Percentiles rank a stretch among this genome's conserved stretches.
phyloP scores from a whole-genome alignment of 37 sponge, comb jelly and placozoan genomes.

The Tethya wilhelma region DNA sequence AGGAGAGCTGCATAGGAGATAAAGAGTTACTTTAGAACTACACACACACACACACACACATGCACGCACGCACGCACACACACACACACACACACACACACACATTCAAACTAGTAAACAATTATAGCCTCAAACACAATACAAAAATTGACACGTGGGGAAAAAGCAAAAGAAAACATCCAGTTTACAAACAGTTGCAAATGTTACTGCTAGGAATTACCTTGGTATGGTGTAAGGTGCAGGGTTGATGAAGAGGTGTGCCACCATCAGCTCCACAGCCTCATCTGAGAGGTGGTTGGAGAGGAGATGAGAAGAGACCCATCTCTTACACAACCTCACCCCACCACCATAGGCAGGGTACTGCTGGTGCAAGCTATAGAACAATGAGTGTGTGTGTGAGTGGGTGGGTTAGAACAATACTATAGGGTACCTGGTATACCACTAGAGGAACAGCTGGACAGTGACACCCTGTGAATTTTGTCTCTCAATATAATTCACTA shows the following conservation, averaged over 20 bases:
- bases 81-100: too few relatives aligned
- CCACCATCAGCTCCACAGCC: slow-evolving; percentile 88
- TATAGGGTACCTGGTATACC: too few relatives aligned
- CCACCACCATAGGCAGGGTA: slow-evolving; percentile 74
- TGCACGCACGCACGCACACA: too few relatives aligned
- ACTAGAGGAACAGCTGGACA: too few relatives aligned
- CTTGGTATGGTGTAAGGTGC: slow-evolving; percentile 72
- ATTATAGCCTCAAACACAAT: too few relatives aligned
- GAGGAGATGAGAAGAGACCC: slow-evolving; percentile 88
- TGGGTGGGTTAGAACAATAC: too few relatives aligned
- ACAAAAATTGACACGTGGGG: too few relatives aligned
- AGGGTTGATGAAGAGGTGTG: slow-evolving; percentile 75
- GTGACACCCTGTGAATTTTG: too few relatives aligned
- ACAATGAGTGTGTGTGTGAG: too few relatives aligned
- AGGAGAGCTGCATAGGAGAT: slow-evolving; percentile 28
- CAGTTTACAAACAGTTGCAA: slow-evolving; percentile 20
- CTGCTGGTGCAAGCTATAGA: slow-evolving; percentile 69
- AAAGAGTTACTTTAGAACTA: background rate
- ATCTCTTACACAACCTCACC: slow-evolving; percentile 84
- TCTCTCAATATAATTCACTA: too few relatives aligned
- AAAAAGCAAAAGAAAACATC: slow-evolving; percentile 75
- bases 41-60: too few relatives aligned
- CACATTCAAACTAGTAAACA: too few relatives aligned
- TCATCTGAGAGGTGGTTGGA: slow-evolving; percentile 87
- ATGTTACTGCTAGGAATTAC: slow-evolving; percentile 9